These are phyloP conservation scores for Chaenogobius annularis DNA, from an alignment of 2,113 vertebrate genomes.

Conservation along the genomic window DNA sequence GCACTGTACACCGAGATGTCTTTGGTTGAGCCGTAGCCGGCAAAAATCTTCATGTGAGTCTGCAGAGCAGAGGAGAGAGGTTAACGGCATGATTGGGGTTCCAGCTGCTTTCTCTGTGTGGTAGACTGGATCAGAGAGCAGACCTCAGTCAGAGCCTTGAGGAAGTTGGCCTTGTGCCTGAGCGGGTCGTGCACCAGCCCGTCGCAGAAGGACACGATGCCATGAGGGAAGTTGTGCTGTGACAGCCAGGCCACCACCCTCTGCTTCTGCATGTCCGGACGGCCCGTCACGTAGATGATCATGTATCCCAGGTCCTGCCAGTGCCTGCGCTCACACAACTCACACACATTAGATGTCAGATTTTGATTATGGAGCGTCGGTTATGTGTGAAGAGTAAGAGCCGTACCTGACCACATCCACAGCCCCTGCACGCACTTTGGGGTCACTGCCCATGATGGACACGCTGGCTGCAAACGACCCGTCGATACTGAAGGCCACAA, in stretches of 20 bases:
- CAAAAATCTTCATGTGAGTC: constrained; percentile 92
- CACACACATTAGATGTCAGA: not conserved
- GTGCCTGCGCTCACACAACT: constrained; percentile 78
- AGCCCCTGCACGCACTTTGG: constrained; percentile 94
- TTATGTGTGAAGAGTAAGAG: not conserved
- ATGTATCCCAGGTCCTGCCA: constrained; percentile 99
- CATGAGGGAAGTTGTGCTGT: constrained; percentile 98
- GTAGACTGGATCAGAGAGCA: too few species aligned
- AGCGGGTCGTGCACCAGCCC: constrained; percentile 96
- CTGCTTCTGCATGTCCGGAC: constrained; percentile 99
- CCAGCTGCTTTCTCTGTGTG: too few species aligned
- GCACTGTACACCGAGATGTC: constrained; percentile 95
- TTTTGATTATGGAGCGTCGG: too few species aligned
- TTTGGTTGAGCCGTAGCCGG: constrained; percentile 95
- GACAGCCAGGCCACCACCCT: constrained; percentile 97
- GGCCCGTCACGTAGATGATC: constrained; percentile 97
- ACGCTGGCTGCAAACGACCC: constrained; percentile 98
- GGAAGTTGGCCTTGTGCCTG: constrained; percentile 96
- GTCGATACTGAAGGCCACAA: constrained; percentile 98
- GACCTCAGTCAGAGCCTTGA: constrained; percentile 89
- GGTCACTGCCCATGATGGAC: constrained; percentile 99
- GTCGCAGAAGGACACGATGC: constrained; percentile 96
- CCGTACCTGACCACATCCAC: constrained; percentile 97
- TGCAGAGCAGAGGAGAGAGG: constrained; percentile 43
- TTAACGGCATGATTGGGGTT: too few species aligned